Evolutionary conservation across 2,888 invertebrate genomes (phyloP), one percentile per base, ranked within the genome.

Genomic region (Drosophila rubida): DNA sequence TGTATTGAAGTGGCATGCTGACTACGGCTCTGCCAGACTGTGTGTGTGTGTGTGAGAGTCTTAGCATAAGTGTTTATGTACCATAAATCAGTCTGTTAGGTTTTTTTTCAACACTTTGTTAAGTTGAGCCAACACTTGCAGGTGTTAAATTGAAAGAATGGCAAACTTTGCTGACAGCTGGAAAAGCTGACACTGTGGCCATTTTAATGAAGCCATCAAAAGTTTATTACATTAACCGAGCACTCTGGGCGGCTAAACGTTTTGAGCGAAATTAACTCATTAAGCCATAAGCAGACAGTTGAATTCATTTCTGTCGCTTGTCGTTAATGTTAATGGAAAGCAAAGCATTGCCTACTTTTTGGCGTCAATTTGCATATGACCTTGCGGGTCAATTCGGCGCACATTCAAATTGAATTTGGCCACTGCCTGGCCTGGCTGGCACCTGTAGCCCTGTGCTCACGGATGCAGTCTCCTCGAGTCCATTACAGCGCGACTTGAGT

Each of bases 331-430:
- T 35, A 35, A n/a, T 35, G 35, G n/a, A n/a, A n/a, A n/a, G n/a
- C n/a, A 61, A 49, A 39, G 35, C 44, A 45, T 63, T 51, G 50
- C 35, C 45, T 35, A 55, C 49, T 27, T 30, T 45, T 57, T 42
- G 37, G 6, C 11, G 37, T 1, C n/a, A 49, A 44, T 59, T 75
- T 75, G 41, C 61, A 55, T 66, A 19, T 44, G 50, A 65, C 42
- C 74, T 76, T 27, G 48, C 37, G 55, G 55, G 16, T 49, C 58
- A 67, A 77, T 53, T 72, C 72, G 13, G 53, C 55, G 51, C 25
- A 39, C 32, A 58, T 35, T 51, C 22, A 78, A 82, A 82, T 87
- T 67, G 51, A 87, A 67, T 85, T 87, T 73, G 14, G 73, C 87
- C 69, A 68, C 87, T 77, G 81, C 2, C 19, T 32, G 39, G n/a